Evolutionary conservation across 2,888 invertebrate species (phyloP).

Genomic region (Archips crataeganus): DNA sequence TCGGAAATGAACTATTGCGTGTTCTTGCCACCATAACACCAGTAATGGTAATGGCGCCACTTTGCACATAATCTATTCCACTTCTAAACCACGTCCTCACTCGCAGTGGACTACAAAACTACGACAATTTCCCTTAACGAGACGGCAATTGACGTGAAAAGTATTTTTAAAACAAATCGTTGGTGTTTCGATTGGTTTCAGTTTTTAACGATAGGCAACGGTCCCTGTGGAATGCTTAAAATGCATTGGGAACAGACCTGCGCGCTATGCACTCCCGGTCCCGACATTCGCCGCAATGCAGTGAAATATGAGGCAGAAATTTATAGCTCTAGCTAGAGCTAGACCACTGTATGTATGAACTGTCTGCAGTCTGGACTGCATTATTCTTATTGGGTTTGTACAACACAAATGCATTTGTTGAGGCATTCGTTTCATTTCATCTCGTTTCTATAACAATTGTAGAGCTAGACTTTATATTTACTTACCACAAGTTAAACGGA

Average conservation of each 20-base stretch:
- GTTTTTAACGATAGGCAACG: slow-evolving; percentile 29
- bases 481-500: no score
- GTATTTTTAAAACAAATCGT: background rate
- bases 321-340: background rate
- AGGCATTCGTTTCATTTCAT: no score
- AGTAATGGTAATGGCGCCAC: slow-evolving; percentile 12
- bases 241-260: slow-evolving; percentile 4
- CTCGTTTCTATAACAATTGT: no score
- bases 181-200: background rate
- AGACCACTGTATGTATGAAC: background rate
- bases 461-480: no score
- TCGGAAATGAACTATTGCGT: slow-evolving; percentile 35
- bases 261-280: background rate
- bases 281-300: background rate
- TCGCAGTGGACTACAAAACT: background rate
- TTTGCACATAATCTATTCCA: slow-evolving; percentile 3
- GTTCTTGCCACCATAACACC: slow-evolving; percentile 11
- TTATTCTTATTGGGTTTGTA: background rate
- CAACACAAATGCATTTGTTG: no score
- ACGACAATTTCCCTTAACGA: background rate
- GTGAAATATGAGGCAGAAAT: background rate
- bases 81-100: background rate
- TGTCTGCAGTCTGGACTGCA: background rate
- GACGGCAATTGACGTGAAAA: background rate
- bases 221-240: slow-evolving; percentile 1